These are phyloP conservation scores for Petroica traversi DNA, from an alignment of 2,113 vertebrate genomes.

Conservation along the genomic window DNA sequence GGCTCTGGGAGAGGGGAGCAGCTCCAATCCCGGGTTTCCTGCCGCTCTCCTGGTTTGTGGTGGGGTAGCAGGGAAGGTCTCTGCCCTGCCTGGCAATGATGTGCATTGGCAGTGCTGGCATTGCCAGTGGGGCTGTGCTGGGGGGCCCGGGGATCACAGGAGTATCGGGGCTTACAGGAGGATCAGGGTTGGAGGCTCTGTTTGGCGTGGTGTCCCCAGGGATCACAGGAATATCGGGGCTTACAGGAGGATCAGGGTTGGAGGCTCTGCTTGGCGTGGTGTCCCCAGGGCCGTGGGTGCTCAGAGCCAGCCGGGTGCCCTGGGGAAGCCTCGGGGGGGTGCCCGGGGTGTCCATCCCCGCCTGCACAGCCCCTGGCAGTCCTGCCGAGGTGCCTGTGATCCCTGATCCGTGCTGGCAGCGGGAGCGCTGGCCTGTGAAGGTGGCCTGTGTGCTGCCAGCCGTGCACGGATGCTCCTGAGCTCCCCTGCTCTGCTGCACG, in stretches of 20 bases:
- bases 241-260: rapidly evolving
- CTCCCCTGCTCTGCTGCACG: rapidly evolving
- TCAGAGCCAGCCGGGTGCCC: rapidly evolving
- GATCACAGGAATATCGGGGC: rapidly evolving
- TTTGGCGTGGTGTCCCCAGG: rapidly evolving
- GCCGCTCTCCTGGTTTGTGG: neutral
- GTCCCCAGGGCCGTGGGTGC: neutral
- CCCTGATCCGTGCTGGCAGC: neutral
- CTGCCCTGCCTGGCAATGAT: neutral
- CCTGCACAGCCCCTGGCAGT: neutral
- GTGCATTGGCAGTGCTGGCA: rapidly evolving
- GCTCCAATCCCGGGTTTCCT: neutral
- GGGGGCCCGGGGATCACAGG: neutral
- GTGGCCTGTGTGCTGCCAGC: neutral
- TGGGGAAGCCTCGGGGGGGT: neutral
- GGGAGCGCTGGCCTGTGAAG: slow-evolving; percentile 6
- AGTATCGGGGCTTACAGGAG: rapidly evolving
- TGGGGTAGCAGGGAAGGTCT: neutral
- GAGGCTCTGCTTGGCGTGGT: rapidly evolving
- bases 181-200: rapidly evolving
- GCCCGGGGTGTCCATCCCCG: neutral
- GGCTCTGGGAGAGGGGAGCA: neutral
- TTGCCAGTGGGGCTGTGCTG: neutral
- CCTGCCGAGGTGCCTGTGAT: neutral
- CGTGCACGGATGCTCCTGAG: rapidly evolving